phyloP scores from a whole-genome alignment of 2,888 invertebrate genomes.

The Mamestra brassicae region DNA sequence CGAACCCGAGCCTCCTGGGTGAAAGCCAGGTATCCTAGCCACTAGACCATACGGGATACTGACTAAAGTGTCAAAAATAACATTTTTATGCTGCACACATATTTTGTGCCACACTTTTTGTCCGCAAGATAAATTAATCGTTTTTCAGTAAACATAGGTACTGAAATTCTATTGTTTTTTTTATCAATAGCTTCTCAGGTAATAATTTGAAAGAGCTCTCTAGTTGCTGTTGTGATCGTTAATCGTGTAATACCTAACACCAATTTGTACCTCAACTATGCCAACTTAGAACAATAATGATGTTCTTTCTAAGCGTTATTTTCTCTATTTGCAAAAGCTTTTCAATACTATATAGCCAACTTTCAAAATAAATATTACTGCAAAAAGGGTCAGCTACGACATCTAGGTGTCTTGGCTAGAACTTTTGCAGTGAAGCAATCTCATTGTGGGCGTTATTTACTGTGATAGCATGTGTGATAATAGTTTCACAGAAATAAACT shows the following conservation, averaged over 20 bases:
- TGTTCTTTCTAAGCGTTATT: too few relatives aligned
- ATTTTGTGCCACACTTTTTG: too few relatives aligned
- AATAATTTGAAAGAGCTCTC: background rate
- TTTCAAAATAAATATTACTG: background rate
- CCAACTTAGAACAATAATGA: too few relatives aligned
- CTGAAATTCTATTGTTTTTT: background rate
- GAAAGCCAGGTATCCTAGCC: conserved; percentile 94
- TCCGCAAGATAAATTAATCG: too few relatives aligned
- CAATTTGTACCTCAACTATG: too few relatives aligned
- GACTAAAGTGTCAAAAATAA: fast-evolving
- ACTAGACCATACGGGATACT: conserved; percentile 92
- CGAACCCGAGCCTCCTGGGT: conserved; percentile 94
- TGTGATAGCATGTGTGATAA: background rate
- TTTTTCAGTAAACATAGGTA: too few relatives aligned
- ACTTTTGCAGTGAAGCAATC: background rate
- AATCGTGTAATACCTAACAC: too few relatives aligned
- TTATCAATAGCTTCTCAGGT: background rate
- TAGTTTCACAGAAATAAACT: background rate
- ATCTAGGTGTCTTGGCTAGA: conserved; percentile 7
- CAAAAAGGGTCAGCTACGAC: background rate
- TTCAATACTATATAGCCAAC: background rate
- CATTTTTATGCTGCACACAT: fast-evolving
- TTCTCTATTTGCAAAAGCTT: background rate
- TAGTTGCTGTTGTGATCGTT: background rate
- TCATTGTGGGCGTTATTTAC: too few relatives aligned